A percentile compares a stretch with the other conserved stretches of the same genome.
These are phyloP conservation scores for Eupithecia dodoneata DNA, from an alignment of 2,888 invertebrate genomes.

Conservation along the genomic window DNA sequence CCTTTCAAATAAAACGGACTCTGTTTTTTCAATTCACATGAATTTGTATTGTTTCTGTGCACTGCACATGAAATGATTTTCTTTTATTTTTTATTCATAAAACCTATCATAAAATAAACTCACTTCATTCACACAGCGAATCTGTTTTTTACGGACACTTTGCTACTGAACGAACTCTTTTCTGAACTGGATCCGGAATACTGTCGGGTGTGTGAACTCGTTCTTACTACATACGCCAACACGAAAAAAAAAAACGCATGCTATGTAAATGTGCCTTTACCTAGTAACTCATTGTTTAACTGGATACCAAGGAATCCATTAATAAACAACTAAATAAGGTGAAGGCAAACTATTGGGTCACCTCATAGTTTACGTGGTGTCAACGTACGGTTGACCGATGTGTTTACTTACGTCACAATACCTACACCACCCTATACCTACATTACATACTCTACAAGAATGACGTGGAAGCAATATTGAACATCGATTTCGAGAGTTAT, in stretches of 20 bases:
- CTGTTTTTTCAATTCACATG: neutral
- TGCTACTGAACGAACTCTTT: no score
- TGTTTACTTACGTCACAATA: conserved; percentile 47
- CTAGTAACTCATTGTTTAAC: conserved; percentile 37
- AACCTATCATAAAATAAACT: neutral
- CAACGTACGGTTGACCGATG: conserved; percentile 38
- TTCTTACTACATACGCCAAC: no score
- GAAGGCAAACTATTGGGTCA: conserved; percentile 66
- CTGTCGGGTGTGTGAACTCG: no score
- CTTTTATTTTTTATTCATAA: neutral
- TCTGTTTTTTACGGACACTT: no score
- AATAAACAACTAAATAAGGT: conserved; percentile 60
- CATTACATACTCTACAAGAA: neutral
- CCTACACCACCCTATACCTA: neutral
- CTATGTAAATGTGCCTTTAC: no score
- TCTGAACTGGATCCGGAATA: no score
- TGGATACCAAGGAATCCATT: conserved; percentile 39
- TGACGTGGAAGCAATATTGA: conserved; percentile 1
- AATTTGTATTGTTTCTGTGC: neutral
- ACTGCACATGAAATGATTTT: neutral
- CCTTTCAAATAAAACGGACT: neutral
- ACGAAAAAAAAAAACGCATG: no score
- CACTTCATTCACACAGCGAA: no score
- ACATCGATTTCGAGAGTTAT: neutral
- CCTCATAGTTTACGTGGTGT: conserved; percentile 41